phyloP scores from a whole-genome alignment of 2,888 invertebrate species.

The Ectemnius continuus region DNA sequence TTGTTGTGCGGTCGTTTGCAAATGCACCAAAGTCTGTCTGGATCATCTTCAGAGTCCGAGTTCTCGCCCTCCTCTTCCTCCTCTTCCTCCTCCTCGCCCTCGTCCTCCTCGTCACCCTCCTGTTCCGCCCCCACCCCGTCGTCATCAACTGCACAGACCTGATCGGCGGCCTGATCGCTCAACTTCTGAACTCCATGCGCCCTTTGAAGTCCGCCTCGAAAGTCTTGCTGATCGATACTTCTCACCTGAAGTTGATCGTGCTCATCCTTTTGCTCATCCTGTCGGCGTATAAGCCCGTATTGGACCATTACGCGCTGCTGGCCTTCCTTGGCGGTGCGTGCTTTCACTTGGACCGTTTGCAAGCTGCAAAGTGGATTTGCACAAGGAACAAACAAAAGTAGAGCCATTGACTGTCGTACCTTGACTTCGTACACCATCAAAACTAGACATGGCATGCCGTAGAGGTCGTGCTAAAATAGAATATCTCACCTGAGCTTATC shows the following conservation, averaged over 20 bases:
- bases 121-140: constrained; percentile 19
- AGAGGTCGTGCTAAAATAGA: neutral
- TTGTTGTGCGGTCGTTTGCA: constrained; percentile 97
- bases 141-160: neutral
- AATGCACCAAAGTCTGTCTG: constrained; percentile 95
- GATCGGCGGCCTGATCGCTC: neutral
- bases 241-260: constrained; percentile 50
- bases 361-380: neutral
- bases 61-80: constrained; percentile 81
- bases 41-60: constrained; percentile 94
- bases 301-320: neutral
- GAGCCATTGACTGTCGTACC: too few species aligned
- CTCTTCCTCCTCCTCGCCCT: constrained; percentile 78
- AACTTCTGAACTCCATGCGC: neutral
- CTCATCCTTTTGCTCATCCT: constrained; percentile 4
- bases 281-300: neutral
- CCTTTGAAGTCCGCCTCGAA: neutral
- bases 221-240: neutral
- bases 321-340: neutral
- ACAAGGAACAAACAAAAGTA: too few species aligned
- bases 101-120: constrained; percentile 31
- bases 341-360: neutral
- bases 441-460: neutral
- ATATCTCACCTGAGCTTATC: constrained; percentile 50
- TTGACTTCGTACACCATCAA: too few species aligned